Percentiles rank a stretch among this genome's conserved stretches.
These are phyloP conservation scores for Colinus virginianus DNA, from an alignment of 2,113 vertebrate species.

Conservation along the genomic window DNA sequence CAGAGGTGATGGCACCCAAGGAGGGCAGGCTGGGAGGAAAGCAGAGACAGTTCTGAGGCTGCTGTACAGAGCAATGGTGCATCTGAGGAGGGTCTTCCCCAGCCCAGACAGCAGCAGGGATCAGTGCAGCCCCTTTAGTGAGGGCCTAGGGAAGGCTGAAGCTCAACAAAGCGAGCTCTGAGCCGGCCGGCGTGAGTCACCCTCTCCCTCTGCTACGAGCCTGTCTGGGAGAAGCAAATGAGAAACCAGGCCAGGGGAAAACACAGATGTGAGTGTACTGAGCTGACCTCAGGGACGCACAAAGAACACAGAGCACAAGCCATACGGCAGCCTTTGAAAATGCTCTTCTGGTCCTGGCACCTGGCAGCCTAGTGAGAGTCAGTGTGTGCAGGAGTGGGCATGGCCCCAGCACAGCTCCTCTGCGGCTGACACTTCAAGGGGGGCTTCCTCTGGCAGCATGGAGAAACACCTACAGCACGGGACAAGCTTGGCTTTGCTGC, in stretches of 20 bases:
- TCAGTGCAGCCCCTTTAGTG: not conserved
- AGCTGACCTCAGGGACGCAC: slow-evolving; percentile 33
- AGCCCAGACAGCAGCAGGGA: not conserved
- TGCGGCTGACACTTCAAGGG: not conserved
- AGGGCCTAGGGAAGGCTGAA: not conserved
- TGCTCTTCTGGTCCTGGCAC: not conserved
- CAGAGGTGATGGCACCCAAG: not conserved
- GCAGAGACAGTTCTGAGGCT: not conserved
- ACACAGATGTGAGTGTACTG: slow-evolving; percentile 47
- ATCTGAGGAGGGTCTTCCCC: not conserved
- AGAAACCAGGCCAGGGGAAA: slow-evolving; percentile 60
- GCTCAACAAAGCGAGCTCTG: slow-evolving; percentile 54
- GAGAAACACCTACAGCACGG: not conserved
- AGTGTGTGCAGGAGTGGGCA: not conserved
- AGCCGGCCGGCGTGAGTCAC: slow-evolving; percentile 41
- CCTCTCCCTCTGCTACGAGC: not conserved
- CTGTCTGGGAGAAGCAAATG: not conserved
- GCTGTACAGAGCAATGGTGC: not conserved
- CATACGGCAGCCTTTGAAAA: slow-evolving; percentile 12
- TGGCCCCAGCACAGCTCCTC: not conserved
- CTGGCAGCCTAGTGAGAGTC: not conserved
- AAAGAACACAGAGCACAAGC: not conserved
- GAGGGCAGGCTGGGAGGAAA: not conserved
- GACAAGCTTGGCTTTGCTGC: not conserved
- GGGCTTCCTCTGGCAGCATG: not conserved